Percentiles rank a stretch among this genome's conserved stretches.
Conservation (phyloP, 2,113 vertebrate genomes). For the Trogon surrucura region DNA sequence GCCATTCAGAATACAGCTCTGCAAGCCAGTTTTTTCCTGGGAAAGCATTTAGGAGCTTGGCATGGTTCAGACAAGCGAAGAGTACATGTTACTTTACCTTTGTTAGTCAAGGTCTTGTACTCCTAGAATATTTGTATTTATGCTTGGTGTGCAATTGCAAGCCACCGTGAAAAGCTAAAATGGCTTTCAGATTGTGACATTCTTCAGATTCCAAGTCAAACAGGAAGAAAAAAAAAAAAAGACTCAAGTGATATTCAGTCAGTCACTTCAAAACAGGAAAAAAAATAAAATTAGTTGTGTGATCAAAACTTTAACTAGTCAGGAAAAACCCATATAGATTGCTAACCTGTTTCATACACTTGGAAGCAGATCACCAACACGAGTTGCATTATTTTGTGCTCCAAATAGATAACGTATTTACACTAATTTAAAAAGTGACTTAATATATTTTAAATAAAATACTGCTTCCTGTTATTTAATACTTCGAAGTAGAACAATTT, state of each 20-base stretch:
- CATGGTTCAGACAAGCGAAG: neutral
- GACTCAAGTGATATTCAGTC: neutral
- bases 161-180: neutral
- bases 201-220: neutral
- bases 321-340: neutral
- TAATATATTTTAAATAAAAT: neutral
- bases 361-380: neutral
- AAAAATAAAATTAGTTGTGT: neutral
- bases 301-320: neutral
- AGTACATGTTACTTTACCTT: neutral
- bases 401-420: neutral
- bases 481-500: neutral
- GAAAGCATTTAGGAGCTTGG: neutral
- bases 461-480: neutral
- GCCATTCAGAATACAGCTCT: neutral
- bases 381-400: neutral
- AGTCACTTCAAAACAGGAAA: neutral
- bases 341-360: neutral
- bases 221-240: neutral
- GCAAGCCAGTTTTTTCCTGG: neutral
- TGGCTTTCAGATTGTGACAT: neutral
- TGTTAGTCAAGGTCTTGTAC: neutral
- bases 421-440: neutral
- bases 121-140: neutral
- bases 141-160: neutral